Conservation (phyloP, 2,113 vertebrate genomes). For the Corythornis cristatus region DNA sequence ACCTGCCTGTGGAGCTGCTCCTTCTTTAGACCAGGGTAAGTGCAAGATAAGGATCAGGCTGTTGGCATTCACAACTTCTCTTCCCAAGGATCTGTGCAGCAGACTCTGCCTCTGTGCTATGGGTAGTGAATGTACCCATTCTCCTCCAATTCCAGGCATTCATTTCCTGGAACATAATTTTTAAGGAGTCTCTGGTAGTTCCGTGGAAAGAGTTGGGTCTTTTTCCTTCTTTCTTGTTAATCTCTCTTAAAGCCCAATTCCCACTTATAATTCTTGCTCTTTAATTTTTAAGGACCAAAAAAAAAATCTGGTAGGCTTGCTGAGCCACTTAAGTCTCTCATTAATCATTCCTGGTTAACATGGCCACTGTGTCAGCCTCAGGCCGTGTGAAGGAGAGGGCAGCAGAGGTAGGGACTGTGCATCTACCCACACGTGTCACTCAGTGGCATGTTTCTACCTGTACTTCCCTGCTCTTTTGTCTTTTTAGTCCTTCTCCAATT, state of each 20-base stretch:
- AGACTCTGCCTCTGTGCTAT: neutral
- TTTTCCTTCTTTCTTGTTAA: neutral
- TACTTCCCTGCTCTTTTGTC: neutral
- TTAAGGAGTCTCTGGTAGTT: neutral
- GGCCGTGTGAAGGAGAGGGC: neutral
- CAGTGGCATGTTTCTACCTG: neutral
- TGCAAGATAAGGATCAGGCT: neutral
- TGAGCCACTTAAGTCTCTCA: neutral
- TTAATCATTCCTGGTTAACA: neutral
- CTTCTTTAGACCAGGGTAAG: neutral
- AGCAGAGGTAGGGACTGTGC: neutral
- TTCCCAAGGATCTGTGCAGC: neutral
- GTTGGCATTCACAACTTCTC: neutral
- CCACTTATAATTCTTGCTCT: neutral
- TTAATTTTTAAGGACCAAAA: neutral
- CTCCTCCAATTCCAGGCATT: neutral
- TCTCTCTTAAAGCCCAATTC: neutral
- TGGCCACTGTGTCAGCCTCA: rapidly evolving
- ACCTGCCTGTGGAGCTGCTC: neutral
- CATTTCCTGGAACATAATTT: neutral
- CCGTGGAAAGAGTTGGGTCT: neutral
- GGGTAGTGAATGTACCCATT: neutral
- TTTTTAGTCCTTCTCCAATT: neutral
- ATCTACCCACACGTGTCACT: neutral
- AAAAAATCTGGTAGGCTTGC: neutral